Conservation (phyloP, 2,113 vertebrate genomes). For the Microcebus lehilahytsara region DNA sequence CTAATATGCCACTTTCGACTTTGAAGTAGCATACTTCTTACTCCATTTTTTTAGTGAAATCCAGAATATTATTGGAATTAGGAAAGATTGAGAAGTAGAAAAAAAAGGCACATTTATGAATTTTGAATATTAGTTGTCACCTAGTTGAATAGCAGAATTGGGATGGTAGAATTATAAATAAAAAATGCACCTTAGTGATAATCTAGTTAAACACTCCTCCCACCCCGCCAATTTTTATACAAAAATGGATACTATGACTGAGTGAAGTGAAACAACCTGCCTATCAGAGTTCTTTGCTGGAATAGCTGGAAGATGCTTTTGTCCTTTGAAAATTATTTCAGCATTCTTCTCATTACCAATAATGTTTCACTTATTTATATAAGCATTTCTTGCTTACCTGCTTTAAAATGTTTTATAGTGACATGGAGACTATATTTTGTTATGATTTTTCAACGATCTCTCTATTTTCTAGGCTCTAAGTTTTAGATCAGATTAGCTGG, state of each 20-base stretch:
- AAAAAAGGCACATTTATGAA: neutral
- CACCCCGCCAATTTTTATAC: neutral
- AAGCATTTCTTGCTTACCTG: neutral
- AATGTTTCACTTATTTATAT: constrained; percentile 18
- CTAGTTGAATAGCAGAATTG: neutral
- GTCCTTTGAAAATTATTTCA: neutral
- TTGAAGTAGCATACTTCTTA: neutral
- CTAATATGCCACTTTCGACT: neutral
- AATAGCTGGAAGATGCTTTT: neutral
- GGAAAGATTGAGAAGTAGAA: neutral
- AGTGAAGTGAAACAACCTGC: neutral
- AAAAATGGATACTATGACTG: neutral
- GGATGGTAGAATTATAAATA: constrained; percentile 30
- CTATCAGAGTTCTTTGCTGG: neutral
- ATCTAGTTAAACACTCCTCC: neutral
- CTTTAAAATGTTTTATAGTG: neutral
- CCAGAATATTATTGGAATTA: neutral
- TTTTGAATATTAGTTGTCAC: neutral
- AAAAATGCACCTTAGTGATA: neutral
- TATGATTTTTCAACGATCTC: neutral
- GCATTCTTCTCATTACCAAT: neutral
- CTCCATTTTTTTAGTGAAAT: neutral
- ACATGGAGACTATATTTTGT: neutral
- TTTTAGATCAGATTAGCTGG: neutral
- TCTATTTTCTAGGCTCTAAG: neutral